A percentile compares a stretch with the other conserved stretches of the same genome.
phyloP scores from a whole-genome alignment of 2,797 vertebrate genomes.

The Crocidura indochinensis region DNA sequence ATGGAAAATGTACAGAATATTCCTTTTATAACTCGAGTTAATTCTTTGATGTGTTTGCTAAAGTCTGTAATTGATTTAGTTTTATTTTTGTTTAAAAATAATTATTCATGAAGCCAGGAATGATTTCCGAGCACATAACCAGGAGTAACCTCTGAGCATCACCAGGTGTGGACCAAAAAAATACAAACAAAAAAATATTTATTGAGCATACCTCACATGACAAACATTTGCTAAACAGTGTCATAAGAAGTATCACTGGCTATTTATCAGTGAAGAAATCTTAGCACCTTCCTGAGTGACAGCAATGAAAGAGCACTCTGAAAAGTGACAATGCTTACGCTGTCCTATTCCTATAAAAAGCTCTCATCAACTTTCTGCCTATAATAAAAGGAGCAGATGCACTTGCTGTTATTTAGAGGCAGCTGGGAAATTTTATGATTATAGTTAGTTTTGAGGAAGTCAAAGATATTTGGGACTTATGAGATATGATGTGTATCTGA shows the following conservation, averaged over 20 bases:
- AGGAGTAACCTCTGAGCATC: no score
- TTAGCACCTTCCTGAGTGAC: neutral
- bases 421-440: neutral
- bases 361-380: neutral
- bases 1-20: slow-evolving; percentile 13
- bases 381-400: neutral
- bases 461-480: neutral
- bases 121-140: no score
- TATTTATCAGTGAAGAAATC: neutral
- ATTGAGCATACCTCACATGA: neutral
- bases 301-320: neutral
- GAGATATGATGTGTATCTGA: neutral
- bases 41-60: neutral
- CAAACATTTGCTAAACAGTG: neutral
- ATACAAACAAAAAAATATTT: neutral
- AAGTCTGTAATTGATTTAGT: neutral
- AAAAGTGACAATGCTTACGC: neutral
- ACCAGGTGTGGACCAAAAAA: no score
- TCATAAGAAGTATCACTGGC: neutral
- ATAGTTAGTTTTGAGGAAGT: neutral
- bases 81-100: slow-evolving; percentile 28
- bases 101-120: neutral
- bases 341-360: neutral
- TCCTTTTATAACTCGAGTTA: slow-evolving; percentile 25
- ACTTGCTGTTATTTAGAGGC: neutral